These are phyloP conservation scores for Rhagoletis pomonella DNA, from an alignment of 1,140 invertebrate genomes.

Conservation along the genomic window DNA sequence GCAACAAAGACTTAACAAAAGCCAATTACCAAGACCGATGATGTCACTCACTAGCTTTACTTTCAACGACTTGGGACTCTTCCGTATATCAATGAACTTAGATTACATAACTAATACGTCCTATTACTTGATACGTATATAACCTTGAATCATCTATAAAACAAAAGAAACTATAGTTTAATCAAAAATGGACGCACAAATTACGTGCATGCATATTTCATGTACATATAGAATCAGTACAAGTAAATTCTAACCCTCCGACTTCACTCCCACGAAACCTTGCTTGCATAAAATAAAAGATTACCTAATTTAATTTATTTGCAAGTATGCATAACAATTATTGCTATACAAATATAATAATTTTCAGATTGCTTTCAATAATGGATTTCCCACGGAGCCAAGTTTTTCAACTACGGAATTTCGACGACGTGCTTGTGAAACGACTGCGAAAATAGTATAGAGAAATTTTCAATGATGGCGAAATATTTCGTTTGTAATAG, in stretches of 20 bases:
- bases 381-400: neutral
- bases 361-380: slow-evolving; percentile 6
- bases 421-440: neutral
- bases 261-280: neutral
- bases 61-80: neutral
- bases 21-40: neutral
- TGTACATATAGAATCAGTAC: neutral
- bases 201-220: too few relatives aligned
- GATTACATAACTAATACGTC: neutral
- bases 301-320: slow-evolving; percentile 35
- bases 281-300: neutral
- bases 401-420: neutral
- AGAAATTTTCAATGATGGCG: slow-evolving; percentile 19
- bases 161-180: neutral
- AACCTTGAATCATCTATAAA: neutral
- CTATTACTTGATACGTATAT: neutral
- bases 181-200: neutral
- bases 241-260: neutral
- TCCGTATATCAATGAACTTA: neutral
- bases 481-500: neutral
- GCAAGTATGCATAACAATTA: slow-evolving; percentile 25
- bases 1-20: neutral
- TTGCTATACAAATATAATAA: neutral
- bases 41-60: neutral
- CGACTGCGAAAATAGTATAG: slow-evolving; percentile 19